Conservation (phyloP, 2,888 invertebrate genomes). For the Rhingia campestris region DNA sequence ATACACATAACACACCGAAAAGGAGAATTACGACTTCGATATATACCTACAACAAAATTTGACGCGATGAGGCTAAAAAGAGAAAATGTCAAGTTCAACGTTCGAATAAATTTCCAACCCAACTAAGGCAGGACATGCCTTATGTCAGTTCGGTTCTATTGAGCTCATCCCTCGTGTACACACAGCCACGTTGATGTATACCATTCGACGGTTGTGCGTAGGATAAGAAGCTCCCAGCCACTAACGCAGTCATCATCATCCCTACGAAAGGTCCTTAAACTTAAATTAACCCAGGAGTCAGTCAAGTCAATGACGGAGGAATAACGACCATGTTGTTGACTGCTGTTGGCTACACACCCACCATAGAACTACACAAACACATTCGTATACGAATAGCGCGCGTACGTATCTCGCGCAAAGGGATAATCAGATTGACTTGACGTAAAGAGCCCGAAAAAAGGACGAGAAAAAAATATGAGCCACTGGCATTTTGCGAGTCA, state of each 20-base stretch:
- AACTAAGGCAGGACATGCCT: constrained; percentile 58
- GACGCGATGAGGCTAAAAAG: constrained; percentile 44
- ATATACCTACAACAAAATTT: constrained; percentile 23
- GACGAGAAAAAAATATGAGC: constrained; percentile 40
- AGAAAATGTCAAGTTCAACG: constrained; percentile 72
- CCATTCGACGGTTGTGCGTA: constrained; percentile 53
- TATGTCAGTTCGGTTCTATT: constrained; percentile 43
- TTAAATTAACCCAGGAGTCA: constrained; percentile 70
- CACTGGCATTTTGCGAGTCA: constrained; percentile 65
- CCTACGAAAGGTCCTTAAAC: constrained; percentile 67
- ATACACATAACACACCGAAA: constrained; percentile 10
- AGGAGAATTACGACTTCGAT: constrained; percentile 17
- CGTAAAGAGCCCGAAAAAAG: constrained; percentile 62
- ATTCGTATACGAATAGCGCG: constrained; percentile 5
- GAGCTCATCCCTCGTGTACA: background rate
- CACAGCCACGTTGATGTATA: background rate
- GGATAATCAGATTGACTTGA: constrained; percentile 71
- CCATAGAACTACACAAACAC: constrained; percentile 25
- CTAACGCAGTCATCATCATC: constrained; percentile 17
- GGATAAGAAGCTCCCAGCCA: constrained; percentile 57
- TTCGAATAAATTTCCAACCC: constrained; percentile 65
- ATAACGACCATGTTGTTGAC: constrained; percentile 55
- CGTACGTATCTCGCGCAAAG: constrained; percentile 58
- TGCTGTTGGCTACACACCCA: constrained; percentile 12
- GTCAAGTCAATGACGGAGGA: constrained; percentile 68